These are phyloP conservation scores for Probaryconus sp. DNA, from an alignment of 1,140 invertebrate genomes.

Conservation along the genomic window DNA sequence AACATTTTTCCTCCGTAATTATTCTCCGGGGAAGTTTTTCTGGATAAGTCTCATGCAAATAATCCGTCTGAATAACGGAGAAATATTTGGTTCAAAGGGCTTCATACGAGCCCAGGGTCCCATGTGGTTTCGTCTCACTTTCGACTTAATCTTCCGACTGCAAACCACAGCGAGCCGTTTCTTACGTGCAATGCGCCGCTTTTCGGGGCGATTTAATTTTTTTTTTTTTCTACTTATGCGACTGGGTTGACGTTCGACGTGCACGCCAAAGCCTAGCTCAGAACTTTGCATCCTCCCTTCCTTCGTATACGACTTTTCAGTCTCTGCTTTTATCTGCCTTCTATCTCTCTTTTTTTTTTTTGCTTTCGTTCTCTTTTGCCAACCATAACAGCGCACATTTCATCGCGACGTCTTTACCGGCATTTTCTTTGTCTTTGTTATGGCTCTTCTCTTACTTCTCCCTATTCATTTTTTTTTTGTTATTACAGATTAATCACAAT, in stretches of 20 bases:
- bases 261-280: not conserved
- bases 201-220: slow-evolving; percentile 36
- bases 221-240: slow-evolving; percentile 44
- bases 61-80: slow-evolving; percentile 14
- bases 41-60: slow-evolving; percentile 20
- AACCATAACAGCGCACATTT: no score
- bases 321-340: no score
- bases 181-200: slow-evolving; percentile 10
- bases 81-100: slow-evolving; percentile 33
- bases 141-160: slow-evolving; percentile 28
- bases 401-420: not conserved
- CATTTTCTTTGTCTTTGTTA: slow-evolving; percentile 4
- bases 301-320: no score
- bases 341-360: not conserved
- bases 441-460: slow-evolving; percentile 5
- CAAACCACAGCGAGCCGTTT: slow-evolving; percentile 30
- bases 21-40: slow-evolving; percentile 1
- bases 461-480: slow-evolving; percentile 1
- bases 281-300: no score
- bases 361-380: no score
- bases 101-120: slow-evolving; percentile 19
- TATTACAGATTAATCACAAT: slow-evolving; percentile 17
- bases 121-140: slow-evolving; percentile 24
- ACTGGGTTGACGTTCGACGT: slow-evolving; percentile 33
- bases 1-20: slow-evolving; percentile 9